A percentile compares a stretch with the other conserved stretches of the same genome.
Evolutionary conservation across 1,140 invertebrate genomes (phyloP).

Genomic region (Mesaphorura yosii): DNA sequence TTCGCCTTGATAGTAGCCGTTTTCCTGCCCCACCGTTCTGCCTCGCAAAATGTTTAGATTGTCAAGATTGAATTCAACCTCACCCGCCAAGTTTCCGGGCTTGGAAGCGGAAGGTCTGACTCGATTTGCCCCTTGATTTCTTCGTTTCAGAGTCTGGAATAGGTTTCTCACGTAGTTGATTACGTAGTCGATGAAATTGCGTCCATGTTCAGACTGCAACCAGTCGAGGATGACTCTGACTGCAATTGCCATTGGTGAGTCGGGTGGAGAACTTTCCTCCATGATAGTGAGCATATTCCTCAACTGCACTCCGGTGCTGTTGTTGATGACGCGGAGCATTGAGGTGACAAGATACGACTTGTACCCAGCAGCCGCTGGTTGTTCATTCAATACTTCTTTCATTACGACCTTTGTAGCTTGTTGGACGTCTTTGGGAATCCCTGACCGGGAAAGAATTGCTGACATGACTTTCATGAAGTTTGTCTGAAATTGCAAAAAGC

Average conservation of each 20-base stretch:
- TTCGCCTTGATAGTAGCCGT: too few species aligned
- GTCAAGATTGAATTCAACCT: background rate
- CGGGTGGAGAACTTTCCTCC: background rate
- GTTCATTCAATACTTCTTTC: conserved; percentile 6
- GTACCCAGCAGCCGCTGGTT: conserved; percentile 4
- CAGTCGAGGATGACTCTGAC: background rate
- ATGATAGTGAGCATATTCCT: conserved; percentile 8
- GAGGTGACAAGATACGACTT: background rate
- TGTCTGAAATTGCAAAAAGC: background rate
- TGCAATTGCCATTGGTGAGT: background rate
- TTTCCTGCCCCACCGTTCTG: too few species aligned
- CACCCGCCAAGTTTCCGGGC: background rate
- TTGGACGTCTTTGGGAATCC: background rate
- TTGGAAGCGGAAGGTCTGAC: background rate
- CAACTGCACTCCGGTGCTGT: background rate
- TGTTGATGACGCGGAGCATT: background rate
- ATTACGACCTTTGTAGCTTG: background rate
- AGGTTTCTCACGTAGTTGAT: background rate
- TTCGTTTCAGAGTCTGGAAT: background rate
- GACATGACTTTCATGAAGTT: conserved; percentile 11
- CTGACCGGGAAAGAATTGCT: background rate
- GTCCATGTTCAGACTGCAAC: background rate
- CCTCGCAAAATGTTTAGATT: too few species aligned
- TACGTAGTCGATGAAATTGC: background rate
- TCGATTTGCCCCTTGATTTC: background rate